These are phyloP conservation scores for Portunus trituberculatus DNA, from an alignment of 1,140 invertebrate genomes.

Conservation along the genomic window DNA sequence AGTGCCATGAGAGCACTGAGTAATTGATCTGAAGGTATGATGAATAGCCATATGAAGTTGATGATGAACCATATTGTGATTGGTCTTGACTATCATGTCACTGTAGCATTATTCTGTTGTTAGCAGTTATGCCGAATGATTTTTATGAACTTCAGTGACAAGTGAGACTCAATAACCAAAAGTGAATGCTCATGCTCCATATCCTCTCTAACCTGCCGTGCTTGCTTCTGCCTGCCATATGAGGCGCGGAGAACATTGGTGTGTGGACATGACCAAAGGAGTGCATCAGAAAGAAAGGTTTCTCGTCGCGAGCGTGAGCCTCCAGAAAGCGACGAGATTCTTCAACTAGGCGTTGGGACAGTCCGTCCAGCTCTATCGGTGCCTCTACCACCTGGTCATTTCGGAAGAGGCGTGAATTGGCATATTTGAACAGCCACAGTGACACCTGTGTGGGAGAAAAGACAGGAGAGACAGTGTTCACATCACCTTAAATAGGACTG, in stretches of 20 bases:
- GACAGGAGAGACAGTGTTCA: background rate
- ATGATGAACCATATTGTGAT: no score
- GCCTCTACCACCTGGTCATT: constrained; percentile 78
- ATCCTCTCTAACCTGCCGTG: constrained; percentile 53
- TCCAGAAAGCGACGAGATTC: constrained; percentile 77
- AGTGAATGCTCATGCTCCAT: no score
- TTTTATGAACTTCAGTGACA: no score
- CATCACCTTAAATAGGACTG: no score
- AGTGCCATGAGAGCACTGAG: no score
- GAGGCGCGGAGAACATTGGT: constrained; percentile 77
- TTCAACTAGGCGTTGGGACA: constrained; percentile 78
- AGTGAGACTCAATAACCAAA: no score
- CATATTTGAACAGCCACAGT: constrained; percentile 73
- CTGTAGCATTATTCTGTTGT: no score
- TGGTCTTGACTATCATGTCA: no score
- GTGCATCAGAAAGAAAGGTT: constrained; percentile 75
- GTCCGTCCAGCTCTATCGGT: constrained; percentile 77
- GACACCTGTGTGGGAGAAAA: constrained; percentile 53
- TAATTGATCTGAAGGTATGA: no score
- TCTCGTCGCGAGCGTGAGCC: constrained; percentile 15
- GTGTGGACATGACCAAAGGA: constrained; percentile 79
- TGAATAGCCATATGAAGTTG: no score
- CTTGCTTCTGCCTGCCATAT: constrained; percentile 77
- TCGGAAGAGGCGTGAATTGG: constrained; percentile 80
- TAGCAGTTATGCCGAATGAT: no score